Evolutionary conservation across 1,140 invertebrate genomes (phyloP).

Genomic region (Aphidius gifuensis): DNA sequence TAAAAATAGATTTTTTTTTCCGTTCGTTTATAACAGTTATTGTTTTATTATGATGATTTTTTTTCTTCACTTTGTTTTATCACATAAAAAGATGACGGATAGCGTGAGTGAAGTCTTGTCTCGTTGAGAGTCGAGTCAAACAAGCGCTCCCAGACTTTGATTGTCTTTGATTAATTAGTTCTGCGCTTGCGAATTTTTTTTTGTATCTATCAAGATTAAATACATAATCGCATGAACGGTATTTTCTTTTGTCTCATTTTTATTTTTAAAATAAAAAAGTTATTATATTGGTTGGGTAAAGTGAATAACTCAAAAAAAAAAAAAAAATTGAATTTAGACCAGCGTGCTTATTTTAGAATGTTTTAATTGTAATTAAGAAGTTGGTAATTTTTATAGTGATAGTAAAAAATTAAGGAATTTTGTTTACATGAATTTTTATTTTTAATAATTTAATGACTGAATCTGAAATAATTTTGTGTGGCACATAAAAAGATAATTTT

Average conservation of each 20-base stretch:
- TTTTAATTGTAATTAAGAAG: background rate
- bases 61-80: conserved; percentile 19
- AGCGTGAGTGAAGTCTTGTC: conserved; percentile 31
- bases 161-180: conserved; percentile 55
- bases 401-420: background rate
- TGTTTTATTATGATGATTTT: conserved; percentile 4
- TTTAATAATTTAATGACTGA: too few species aligned
- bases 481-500: too few species aligned
- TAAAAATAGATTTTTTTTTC: background rate
- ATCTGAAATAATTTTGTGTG: too few species aligned
- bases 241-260: conserved; percentile 11
- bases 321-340: background rate
- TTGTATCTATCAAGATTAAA: conserved; percentile 50
- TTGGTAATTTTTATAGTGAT: background rate
- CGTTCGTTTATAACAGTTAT: background rate
- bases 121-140: conserved; percentile 42
- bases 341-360: conserved; percentile 1
- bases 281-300: background rate
- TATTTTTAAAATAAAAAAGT: background rate
- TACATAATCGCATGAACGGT: conserved; percentile 47
- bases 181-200: conserved; percentile 34
- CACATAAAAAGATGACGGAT: conserved; percentile 38
- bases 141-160: conserved; percentile 51
- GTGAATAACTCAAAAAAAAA: background rate
- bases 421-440: background rate